A percentile compares a stretch with the other conserved stretches of the same genome.
phyloP scores from a whole-genome alignment of 1,140 invertebrate genomes.

The Hycleus phaleratus region DNA sequence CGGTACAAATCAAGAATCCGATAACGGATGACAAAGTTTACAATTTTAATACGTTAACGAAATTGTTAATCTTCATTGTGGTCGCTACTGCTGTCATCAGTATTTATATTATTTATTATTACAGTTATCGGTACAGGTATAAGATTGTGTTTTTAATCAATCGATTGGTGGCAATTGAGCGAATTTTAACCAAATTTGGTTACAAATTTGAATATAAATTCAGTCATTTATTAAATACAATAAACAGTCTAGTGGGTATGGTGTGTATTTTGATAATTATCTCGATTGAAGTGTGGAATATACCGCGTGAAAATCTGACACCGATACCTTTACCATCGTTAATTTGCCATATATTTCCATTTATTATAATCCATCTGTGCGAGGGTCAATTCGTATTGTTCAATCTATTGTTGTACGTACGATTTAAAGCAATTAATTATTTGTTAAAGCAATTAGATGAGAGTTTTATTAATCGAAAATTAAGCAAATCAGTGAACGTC shows the following conservation, averaged over 20 bases:
- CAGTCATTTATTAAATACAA: too few relatives aligned
- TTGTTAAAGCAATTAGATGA: not conserved
- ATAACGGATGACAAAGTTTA: not conserved
- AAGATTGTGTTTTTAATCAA: not conserved
- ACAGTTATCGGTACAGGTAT: not conserved
- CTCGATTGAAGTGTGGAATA: constrained; percentile 1
- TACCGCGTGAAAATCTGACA: not conserved
- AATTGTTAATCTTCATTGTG: constrained; percentile 1
- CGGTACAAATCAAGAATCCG: not conserved
- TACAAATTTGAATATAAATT: not conserved
- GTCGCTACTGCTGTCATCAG: not conserved
- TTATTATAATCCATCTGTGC: not conserved
- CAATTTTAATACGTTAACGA: constrained; percentile 7
- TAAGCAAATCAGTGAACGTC: too few relatives aligned
- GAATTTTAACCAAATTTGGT: not conserved
- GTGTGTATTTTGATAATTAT: not conserved
- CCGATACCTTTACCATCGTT: not conserved
- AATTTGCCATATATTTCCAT: not conserved
- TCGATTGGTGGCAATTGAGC: not conserved
- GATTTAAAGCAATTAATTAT: not conserved
- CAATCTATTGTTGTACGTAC: not conserved
- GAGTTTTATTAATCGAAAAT: not conserved
- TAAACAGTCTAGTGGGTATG: too few relatives aligned
- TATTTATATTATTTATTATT: not conserved
- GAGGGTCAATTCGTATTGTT: not conserved